A percentile compares a stretch with the other conserved stretches of the same genome.
These are phyloP conservation scores for Colletes latitarsis DNA, from an alignment of 1,140 invertebrate genomes.

Conservation along the genomic window DNA sequence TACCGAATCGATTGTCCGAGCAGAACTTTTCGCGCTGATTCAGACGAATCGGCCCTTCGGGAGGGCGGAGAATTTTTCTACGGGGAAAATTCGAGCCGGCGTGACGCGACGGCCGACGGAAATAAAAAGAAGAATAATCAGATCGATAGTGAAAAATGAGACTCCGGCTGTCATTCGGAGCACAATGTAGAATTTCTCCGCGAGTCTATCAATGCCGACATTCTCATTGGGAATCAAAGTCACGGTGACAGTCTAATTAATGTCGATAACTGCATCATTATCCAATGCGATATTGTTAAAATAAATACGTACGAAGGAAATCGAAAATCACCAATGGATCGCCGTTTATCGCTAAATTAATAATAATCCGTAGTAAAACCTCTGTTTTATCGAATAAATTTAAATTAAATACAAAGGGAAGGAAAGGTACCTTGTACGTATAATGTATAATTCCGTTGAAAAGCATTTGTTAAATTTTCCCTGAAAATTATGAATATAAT, in stretches of 20 bases:
- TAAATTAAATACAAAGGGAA: no score
- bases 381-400: no score
- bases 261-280: slow-evolving; percentile 21
- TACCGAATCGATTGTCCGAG: background rate
- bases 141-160: slow-evolving; percentile 40
- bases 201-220: slow-evolving; percentile 8
- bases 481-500: no score
- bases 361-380: no score
- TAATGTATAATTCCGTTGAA: no score
- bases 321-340: no score
- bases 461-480: no score
- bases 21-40: slow-evolving; percentile 1
- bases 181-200: slow-evolving; percentile 22
- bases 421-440: no score
- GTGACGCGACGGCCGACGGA: background rate
- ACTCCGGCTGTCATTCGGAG: background rate
- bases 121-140: slow-evolving; percentile 7
- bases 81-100: background rate
- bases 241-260: slow-evolving; percentile 11
- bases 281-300: background rate
- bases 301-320: background rate
- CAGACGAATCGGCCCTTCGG: background rate
- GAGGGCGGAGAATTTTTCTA: background rate
- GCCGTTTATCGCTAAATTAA: no score
- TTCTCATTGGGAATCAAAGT: slow-evolving; percentile 20